Evolutionary conservation across 2,888 invertebrate genomes (phyloP).

Genomic region (Philereme vetulata): DNA sequence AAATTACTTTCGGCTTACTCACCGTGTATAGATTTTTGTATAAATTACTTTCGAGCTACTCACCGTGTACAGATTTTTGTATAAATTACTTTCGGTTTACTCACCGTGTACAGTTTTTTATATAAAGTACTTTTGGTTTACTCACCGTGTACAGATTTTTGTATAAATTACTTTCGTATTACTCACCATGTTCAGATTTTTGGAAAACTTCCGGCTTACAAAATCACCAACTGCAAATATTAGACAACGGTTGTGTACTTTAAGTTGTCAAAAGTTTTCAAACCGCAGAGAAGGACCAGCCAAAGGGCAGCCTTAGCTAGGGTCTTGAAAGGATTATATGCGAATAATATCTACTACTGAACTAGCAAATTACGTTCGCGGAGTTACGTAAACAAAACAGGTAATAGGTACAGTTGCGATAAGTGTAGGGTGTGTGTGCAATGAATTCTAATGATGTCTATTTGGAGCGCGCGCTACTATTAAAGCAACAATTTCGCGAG

Average conservation of each 20-base stretch:
- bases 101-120: too few species aligned
- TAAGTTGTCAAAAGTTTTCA: slow-evolving; percentile 35
- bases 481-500: slow-evolving; percentile 46
- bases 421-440: slow-evolving; percentile 53
- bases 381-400: slow-evolving; percentile 49
- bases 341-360: slow-evolving; percentile 17
- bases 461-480: slow-evolving; percentile 44
- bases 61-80: too few species aligned
- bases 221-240: slow-evolving; percentile 25
- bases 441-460: slow-evolving; percentile 58
- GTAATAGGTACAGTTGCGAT: slow-evolving; percentile 45
- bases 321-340: slow-evolving; percentile 32
- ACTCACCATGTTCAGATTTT: background rate
- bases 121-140: too few species aligned
- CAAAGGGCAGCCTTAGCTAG: slow-evolving; percentile 22
- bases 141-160: too few species aligned
- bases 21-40: too few species aligned
- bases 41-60: too few species aligned
- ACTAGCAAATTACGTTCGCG: slow-evolving; percentile 40
- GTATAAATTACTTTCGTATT: too few species aligned
- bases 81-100: too few species aligned
- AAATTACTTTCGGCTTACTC: too few species aligned
- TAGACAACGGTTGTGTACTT: slow-evolving; percentile 25
- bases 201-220: slow-evolving; percentile 7
- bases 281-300: slow-evolving; percentile 33